Evolutionary conservation across 64 coral and sea anemone genomes (phyloP), one percentile per base, ranked within the genome.

Genomic region (Exaiptasia diaphana): DNA sequence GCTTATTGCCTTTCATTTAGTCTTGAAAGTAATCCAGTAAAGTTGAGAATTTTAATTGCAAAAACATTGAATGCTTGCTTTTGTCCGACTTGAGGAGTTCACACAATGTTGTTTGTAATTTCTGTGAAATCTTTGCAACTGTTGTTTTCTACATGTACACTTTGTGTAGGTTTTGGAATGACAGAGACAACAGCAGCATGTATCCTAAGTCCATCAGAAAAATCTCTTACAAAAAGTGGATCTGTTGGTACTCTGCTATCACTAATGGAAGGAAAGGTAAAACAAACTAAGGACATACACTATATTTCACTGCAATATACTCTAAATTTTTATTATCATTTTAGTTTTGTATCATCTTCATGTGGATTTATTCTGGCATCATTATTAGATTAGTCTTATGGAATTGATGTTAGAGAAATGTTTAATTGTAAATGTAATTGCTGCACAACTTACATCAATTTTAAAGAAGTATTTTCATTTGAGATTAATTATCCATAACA

Each of bases 171-270:
- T 4, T 90, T 75, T 75, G 87, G 87, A 32, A 34, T 90, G 11
- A 90, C 87, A 54, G 87, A 90, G 24, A 75, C 87, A 31, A 75
- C 64, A 24, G 75, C 87, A 40, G 87, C 32, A 3, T 67, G 27
- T 34, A 72, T 54, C n/a, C 0, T 75, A 52, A 45, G 28, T 64
- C 87, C 87, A 65, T 15, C 14, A 37, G 13, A 65, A 5, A 3
- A 14, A 65, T 65, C 61, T 2, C 61, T 65, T 28, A 30, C 41
- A 4, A 53, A 38, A 53, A 59, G 28, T 40, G 87, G 87, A 28
- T 30, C 78, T 33, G 53, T 71, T 65, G 87, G 87, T 13, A 27
- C 52, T 61, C 5, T 90, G 28, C 27, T 90, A 8, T 69, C 87
- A 24, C 74, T 63, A 14, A 55, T 72, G 59, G 71, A 86, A 76